Percentiles rank a stretch among this genome's conserved stretches.
Evolutionary conservation across 2,113 vertebrate species (phyloP).

Genomic region (Gymnorhina tibicen): DNA sequence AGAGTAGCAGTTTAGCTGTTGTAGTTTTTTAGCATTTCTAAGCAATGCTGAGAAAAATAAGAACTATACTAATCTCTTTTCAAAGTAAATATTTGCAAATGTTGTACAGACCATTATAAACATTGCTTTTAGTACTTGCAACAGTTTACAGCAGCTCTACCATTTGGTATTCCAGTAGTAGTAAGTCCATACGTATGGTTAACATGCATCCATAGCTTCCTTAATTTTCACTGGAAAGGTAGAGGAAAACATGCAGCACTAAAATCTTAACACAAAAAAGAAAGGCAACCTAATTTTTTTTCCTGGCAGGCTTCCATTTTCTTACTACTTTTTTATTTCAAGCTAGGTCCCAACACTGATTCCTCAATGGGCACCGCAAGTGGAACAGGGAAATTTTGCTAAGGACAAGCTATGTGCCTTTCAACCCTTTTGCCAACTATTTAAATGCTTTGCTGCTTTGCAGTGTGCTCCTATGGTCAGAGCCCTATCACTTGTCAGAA

Average conservation of each 20-base stretch:
- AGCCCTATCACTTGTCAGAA: neutral
- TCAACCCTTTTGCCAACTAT: conserved; percentile 45
- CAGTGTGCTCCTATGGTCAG: neutral
- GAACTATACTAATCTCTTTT: conserved; percentile 50
- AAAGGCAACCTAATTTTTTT: neutral
- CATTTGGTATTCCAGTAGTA: conserved; percentile 41
- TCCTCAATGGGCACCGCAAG: neutral
- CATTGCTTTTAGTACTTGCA: conserved; percentile 46
- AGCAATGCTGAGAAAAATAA: conserved; percentile 67
- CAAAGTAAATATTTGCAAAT: conserved; percentile 54
- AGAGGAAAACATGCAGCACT: neutral
- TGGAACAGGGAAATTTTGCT: conserved; percentile 41
- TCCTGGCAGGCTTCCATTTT: conserved; percentile 43
- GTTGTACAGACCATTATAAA: conserved; percentile 43
- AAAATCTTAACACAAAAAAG: neutral
- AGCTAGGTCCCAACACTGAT: conserved; percentile 16
- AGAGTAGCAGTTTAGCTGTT: conserved; percentile 66
- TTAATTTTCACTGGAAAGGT: conserved; percentile 40
- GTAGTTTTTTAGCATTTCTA: conserved; percentile 69
- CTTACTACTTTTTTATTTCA: conserved; percentile 37
- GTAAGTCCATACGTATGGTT: neutral
- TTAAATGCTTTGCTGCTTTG: conserved; percentile 31
- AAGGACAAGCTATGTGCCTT: conserved; percentile 73
- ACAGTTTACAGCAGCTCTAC: conserved; percentile 41
- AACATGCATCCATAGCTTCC: conserved; percentile 42